Conservation (phyloP, 2,888 invertebrate species). For the Onthophagus sagittarius region DNA sequence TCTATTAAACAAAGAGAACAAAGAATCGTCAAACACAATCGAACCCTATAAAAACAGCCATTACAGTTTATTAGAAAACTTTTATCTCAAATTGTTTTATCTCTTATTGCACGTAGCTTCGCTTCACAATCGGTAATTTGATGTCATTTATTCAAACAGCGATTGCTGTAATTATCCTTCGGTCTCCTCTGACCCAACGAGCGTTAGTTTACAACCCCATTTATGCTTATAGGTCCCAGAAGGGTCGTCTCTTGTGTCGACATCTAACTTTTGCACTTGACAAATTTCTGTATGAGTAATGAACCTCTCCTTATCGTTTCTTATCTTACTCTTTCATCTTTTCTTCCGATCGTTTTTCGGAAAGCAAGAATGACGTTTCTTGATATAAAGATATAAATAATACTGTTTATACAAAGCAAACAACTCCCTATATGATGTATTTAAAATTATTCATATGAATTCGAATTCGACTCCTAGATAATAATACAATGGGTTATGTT, state of each 20-base stretch:
- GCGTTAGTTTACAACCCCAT: constrained; percentile 35
- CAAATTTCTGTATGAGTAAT: constrained; percentile 37
- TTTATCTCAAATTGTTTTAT: not conserved
- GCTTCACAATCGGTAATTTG: not conserved
- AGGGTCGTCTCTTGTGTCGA: constrained; percentile 33
- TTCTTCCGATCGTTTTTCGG: no score
- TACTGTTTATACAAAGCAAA: not conserved
- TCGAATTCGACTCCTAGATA: not conserved
- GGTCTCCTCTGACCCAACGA: constrained; percentile 29
- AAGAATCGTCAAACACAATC: not conserved
- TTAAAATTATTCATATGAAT: not conserved
- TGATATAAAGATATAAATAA: not conserved
- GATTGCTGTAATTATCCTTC: not conserved
- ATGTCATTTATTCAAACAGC: not conserved
- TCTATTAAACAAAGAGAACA: no score
- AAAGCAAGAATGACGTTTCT: not conserved
- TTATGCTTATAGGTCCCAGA: constrained; percentile 32
- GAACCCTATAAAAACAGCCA: not conserved
- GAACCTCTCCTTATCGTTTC: constrained; percentile 33
- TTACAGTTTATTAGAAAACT: not conserved
- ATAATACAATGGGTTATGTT: not conserved
- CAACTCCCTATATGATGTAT: not conserved
- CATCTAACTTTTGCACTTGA: constrained; percentile 36
- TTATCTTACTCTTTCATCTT: not conserved
- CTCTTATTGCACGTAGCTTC: not conserved